A percentile compares a stretch with the other conserved stretches of the same genome.
Conservation (phyloP, 1,140 invertebrate genomes). For the Euura lappo region DNA sequence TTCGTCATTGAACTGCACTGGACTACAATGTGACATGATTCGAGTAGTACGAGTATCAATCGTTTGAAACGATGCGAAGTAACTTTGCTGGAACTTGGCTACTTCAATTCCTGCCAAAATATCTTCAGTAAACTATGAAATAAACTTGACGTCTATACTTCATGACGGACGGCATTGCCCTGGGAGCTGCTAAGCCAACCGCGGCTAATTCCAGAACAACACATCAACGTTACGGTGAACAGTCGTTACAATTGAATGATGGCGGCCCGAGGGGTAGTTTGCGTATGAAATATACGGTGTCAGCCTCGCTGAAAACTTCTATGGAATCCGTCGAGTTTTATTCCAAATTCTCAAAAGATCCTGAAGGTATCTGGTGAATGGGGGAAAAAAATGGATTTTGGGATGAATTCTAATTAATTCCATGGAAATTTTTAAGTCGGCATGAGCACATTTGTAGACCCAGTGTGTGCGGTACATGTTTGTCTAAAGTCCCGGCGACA, state of each 20-base stretch:
- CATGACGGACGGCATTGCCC: not conserved
- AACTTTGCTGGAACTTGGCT: too few species aligned
- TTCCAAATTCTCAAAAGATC: too few species aligned
- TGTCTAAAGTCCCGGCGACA: conserved; percentile 10
- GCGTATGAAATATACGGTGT: conserved; percentile 33
- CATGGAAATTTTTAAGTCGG: not conserved
- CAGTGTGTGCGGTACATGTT: not conserved
- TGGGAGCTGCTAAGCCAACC: conserved; percentile 41
- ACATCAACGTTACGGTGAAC: conserved; percentile 35
- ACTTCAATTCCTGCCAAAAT: too few species aligned
- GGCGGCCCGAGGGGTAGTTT: conserved; percentile 39
- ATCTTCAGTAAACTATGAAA: too few species aligned
- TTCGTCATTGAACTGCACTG: not conserved
- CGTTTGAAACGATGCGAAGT: too few species aligned
- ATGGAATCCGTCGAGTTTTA: too few species aligned
- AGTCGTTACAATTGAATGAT: conserved; percentile 23
- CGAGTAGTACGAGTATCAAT: too few species aligned
- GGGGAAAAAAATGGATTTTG: not conserved
- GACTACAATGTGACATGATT: not conserved
- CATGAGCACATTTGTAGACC: not conserved
- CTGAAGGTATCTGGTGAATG: conserved; percentile 19
- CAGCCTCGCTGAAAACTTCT: conserved; percentile 3
- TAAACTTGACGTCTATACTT: too few species aligned
- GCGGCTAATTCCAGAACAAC: conserved; percentile 33
- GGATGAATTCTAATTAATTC: too few species aligned